Evolutionary conservation across 2,888 invertebrate genomes (phyloP).

Genomic region (Diaperis boleti): DNA sequence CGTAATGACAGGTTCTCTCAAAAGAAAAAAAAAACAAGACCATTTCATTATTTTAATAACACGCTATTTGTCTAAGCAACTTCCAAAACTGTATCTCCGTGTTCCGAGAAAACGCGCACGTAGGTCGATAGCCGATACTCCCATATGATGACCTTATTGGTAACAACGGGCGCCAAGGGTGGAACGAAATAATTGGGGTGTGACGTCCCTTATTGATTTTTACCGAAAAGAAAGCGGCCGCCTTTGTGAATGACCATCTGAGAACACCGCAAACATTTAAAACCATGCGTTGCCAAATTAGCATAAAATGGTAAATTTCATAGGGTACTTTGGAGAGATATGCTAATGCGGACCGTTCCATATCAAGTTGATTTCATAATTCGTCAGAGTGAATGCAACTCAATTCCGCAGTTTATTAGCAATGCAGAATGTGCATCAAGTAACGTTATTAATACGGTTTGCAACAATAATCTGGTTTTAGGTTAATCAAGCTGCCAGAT

Average conservation of each 20-base stretch:
- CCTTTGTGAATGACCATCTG: slow-evolving; percentile 16
- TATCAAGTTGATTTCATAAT: slow-evolving; percentile 36
- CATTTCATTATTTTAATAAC: slow-evolving; percentile 36
- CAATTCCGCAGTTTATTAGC: slow-evolving; percentile 55
- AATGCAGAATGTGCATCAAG: slow-evolving; percentile 58
- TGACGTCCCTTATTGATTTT: slow-evolving; percentile 34
- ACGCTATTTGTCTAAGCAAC: slow-evolving; percentile 3
- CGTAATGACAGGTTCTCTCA: slow-evolving; percentile 26
- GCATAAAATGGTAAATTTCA: slow-evolving; percentile 3
- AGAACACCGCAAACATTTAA: not conserved
- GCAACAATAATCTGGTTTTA: slow-evolving; percentile 58
- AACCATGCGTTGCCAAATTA: slow-evolving; percentile 1
- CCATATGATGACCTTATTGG: slow-evolving; percentile 16
- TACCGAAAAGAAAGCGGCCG: slow-evolving; percentile 32
- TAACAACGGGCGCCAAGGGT: slow-evolving; percentile 30
- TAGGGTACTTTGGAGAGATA: not conserved
- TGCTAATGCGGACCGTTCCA: slow-evolving; percentile 11
- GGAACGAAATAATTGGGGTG: slow-evolving; percentile 32
- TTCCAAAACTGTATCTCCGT: slow-evolving; percentile 2
- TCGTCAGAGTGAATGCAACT: slow-evolving; percentile 47
- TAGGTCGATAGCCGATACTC: slow-evolving; percentile 14
- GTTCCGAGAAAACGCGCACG: slow-evolving; percentile 1
- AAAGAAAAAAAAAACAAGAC: slow-evolving; percentile 4
- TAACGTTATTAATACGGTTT: slow-evolving; percentile 61
- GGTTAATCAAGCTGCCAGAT: slow-evolving; percentile 59